Conservation (phyloP, 2,888 invertebrate species). For the Rosalia funebris region DNA sequence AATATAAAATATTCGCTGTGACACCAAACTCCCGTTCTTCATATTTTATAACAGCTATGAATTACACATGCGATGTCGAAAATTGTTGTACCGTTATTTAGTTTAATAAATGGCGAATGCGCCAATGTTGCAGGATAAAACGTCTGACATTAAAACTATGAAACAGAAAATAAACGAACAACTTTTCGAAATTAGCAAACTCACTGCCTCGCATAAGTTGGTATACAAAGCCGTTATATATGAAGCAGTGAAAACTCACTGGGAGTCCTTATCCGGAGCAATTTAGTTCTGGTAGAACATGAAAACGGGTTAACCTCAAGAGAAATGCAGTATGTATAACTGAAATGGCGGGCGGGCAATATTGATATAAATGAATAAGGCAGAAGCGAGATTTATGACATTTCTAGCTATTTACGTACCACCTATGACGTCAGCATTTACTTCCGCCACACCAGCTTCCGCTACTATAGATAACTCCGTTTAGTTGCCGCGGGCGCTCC, state of each 20-base stretch:
- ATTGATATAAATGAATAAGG: conserved; percentile 44
- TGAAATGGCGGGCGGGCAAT: conserved; percentile 18
- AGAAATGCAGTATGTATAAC: conserved; percentile 14
- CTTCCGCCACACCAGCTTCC: conserved; percentile 6
- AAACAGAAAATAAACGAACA: too few relatives aligned
- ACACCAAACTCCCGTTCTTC: too few relatives aligned
- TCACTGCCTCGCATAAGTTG: too few relatives aligned
- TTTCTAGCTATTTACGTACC: conserved; percentile 26
- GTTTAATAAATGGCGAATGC: too few relatives aligned
- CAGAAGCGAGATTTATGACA: conserved; percentile 42
- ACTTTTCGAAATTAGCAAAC: too few relatives aligned
- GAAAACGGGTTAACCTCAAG: conserved; percentile 11
- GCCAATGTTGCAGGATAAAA: too few relatives aligned
- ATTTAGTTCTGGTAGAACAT: neutral
- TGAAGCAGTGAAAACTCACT: neutral
- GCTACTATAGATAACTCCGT: conserved; percentile 2
- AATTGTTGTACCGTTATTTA: too few relatives aligned
- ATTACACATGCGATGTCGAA: too few relatives aligned
- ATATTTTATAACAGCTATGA: too few relatives aligned
- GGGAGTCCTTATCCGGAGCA: neutral
- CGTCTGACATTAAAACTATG: too few relatives aligned
- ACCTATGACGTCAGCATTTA: conserved; percentile 5
- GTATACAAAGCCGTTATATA: neutral
- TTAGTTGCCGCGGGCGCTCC: conserved; percentile 1
- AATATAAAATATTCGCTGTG: too few relatives aligned